Evolutionary conservation across 2,113 vertebrate species (phyloP).

Genomic region (Tichodroma muraria): DNA sequence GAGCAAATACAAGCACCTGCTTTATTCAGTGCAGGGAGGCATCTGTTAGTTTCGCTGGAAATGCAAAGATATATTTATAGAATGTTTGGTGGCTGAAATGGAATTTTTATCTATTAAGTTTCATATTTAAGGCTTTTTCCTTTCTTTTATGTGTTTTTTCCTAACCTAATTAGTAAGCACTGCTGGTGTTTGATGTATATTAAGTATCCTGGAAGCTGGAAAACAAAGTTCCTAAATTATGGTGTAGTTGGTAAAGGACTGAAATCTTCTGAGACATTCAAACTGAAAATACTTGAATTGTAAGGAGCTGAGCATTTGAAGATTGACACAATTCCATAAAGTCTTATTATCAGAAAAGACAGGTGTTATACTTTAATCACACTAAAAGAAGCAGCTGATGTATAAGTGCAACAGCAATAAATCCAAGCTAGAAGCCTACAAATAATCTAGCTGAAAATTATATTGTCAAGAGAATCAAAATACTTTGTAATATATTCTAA

Average conservation of each 20-base stretch:
- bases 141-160: neutral
- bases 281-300: neutral
- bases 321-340: neutral
- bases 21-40: neutral
- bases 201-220: neutral
- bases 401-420: neutral
- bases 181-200: neutral
- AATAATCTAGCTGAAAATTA: slow-evolving; percentile 52
- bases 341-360: neutral
- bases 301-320: neutral
- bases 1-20: neutral
- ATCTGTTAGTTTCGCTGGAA: neutral
- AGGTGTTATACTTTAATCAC: slow-evolving; percentile 24
- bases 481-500: slow-evolving; percentile 61
- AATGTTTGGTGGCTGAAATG: neutral
- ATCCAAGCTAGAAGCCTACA: neutral
- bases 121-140: neutral
- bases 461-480: slow-evolving; percentile 53
- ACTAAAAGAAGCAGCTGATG: neutral
- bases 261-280: neutral
- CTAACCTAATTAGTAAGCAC: neutral
- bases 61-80: neutral
- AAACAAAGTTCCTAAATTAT: neutral
- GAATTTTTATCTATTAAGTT: neutral
- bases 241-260: neutral